Evolutionary conservation across 2,113 vertebrate genomes (phyloP).

Genomic region (Suncus etruscus): DNA sequence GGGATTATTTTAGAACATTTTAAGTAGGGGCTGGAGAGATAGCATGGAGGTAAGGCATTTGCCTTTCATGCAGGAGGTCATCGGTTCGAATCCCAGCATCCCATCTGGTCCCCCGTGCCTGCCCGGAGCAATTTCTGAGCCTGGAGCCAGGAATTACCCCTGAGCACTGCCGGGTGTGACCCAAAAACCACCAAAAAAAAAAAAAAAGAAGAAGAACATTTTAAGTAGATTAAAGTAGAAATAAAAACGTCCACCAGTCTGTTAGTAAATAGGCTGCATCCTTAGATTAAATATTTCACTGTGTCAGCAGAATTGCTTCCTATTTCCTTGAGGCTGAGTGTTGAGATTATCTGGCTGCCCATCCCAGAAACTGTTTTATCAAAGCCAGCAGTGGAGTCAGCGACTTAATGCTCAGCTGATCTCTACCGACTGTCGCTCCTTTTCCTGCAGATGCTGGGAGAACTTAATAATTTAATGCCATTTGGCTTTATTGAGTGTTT

Average conservation of each 20-base stretch:
- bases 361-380: neutral
- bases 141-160: no score
- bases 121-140: no score
- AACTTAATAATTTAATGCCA: neutral
- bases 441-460: neutral
- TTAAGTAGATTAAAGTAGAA: no score
- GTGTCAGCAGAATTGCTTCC: neutral
- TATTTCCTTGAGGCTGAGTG: neutral
- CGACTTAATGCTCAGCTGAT: conserved; percentile 71
- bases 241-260: neutral
- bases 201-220: no score
- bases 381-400: neutral
- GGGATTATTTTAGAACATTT: no score
- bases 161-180: no score
- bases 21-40: no score
- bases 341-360: neutral
- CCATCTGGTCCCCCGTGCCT: no score
- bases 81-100: no score
- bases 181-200: no score
- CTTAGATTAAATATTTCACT: neutral
- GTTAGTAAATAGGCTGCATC: neutral
- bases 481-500: neutral
- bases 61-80: no score
- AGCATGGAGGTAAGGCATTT: no score
- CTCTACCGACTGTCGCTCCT: conserved; percentile 78